Base-by-base conservation (phyloP, 2,113 vertebrate genomes). In the Talpa occidentalis region DNA sequence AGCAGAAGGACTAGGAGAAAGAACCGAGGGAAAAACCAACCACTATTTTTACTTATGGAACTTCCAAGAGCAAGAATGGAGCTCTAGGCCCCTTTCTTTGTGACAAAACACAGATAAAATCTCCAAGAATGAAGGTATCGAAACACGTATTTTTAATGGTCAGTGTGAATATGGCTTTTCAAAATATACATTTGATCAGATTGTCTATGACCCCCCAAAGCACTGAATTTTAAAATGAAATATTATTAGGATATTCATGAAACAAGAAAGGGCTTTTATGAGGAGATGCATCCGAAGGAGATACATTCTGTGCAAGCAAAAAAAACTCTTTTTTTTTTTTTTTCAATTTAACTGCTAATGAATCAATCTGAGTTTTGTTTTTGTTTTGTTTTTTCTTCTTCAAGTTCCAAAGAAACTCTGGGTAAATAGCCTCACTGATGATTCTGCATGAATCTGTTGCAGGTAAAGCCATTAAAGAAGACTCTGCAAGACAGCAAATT, bases 401-500 rank as follows among this genome's bases (percentile, higher is more conserved):
- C 87, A 96, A 94, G 62, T 79, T 35, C 28, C 40, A 87, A 37
- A 62, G 60, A 54, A 91, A 22, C 37, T 89, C 24, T 56, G 12
- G 35, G 10, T 67, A 92, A 77, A 94, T 19, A 37, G 67, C 44
- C 30, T 52, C 16, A 17, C 42, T 37, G 5, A 88, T 88, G 37
- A 4, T 70, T 64, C 49, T 80, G 30, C 26, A 70, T 67, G 80
- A 62, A 70, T 95, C 77, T 81, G 67, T 96, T 88, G 64, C 60
- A 93, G 59, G 69, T 66, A 96, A 97, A 78, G 85, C 73, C 86
- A 88, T 35, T 94, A 85, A 93, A 73, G 86, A 87, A 60, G 49
- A 70, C 85, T 92, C 82, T 59, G 72, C 89, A 77, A 96, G 93
- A 95, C 59, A 95, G 96, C 40, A 59, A 90, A 66, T 91, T 97